These are phyloP conservation scores for Iselma pallidipennis DNA, from an alignment of 2,888 invertebrate species.

Conservation along the genomic window DNA sequence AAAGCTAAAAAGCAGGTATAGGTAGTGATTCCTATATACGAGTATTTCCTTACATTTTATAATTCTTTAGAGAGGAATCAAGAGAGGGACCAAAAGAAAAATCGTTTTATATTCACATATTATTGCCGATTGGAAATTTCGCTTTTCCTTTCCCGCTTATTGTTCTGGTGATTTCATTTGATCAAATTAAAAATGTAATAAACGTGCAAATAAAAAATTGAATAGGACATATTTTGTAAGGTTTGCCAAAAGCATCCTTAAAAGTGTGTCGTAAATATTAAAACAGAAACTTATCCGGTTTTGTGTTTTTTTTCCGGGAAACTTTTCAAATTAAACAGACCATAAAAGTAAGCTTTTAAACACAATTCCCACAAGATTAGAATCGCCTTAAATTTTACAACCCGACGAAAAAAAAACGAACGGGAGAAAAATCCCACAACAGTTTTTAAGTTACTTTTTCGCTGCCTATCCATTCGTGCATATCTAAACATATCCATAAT, in stretches of 20 bases:
- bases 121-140: too few relatives aligned
- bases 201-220: neutral
- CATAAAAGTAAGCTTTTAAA: slow-evolving; percentile 48
- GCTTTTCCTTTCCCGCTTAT: too few relatives aligned
- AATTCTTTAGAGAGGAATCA: neutral
- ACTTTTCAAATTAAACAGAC: slow-evolving; percentile 31
- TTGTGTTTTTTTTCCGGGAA: neutral
- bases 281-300: slow-evolving; percentile 1
- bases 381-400: slow-evolving; percentile 47
- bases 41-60: neutral
- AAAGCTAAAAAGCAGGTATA: slow-evolving; percentile 19
- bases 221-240: neutral
- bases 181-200: neutral
- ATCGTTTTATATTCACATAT: neutral
- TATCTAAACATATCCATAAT: slow-evolving; percentile 22
- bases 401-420: neutral
- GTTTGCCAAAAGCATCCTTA: neutral
- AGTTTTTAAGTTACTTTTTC: slow-evolving; percentile 44
- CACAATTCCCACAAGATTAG: slow-evolving; percentile 48
- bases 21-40: neutral
- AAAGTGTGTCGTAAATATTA: slow-evolving; percentile 14
- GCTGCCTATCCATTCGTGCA: slow-evolving; percentile 43
- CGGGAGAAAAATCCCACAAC: slow-evolving; percentile 34
- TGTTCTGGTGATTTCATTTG: too few relatives aligned
- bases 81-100: neutral